These are phyloP conservation scores for Sarotherodon lohbergeri DNA, from an alignment of 2,113 vertebrate species.

Conservation along the genomic window DNA sequence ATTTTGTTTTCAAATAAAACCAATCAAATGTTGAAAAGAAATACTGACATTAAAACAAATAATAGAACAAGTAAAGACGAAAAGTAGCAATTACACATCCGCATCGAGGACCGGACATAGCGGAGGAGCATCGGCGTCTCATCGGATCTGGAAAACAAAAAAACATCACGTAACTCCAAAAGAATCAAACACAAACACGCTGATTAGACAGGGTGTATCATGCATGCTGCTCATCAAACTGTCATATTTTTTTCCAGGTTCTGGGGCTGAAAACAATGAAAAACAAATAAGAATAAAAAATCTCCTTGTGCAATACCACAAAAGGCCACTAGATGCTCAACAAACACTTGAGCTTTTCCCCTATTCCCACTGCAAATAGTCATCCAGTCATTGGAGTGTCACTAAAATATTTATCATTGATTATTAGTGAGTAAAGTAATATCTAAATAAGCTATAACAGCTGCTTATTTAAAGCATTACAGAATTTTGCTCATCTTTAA, in stretches of 20 bases:
- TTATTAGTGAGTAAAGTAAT: neutral
- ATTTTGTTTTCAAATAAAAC: neutral
- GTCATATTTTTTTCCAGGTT: neutral
- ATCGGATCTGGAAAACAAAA: conserved; percentile 68
- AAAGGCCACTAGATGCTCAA: neutral
- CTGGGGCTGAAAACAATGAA: neutral
- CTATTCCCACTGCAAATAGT: neutral
- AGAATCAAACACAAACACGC: neutral
- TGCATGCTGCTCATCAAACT: neutral
- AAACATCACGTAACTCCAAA: neutral
- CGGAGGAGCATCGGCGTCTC: neutral
- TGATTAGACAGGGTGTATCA: neutral
- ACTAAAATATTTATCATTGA: neutral
- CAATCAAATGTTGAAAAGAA: neutral
- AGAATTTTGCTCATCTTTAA: neutral
- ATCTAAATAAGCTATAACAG: neutral
- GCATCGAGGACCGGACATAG: neutral
- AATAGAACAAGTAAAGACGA: neutral
- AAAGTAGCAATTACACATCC: neutral
- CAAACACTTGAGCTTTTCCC: neutral
- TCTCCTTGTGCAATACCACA: neutral
- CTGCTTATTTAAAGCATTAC: neutral
- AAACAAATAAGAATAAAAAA: neutral
- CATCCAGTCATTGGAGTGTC: neutral
- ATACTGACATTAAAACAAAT: neutral